Base-by-base conservation (phyloP, 2,888 invertebrate genomes). In the Troides aeacus region DNA sequence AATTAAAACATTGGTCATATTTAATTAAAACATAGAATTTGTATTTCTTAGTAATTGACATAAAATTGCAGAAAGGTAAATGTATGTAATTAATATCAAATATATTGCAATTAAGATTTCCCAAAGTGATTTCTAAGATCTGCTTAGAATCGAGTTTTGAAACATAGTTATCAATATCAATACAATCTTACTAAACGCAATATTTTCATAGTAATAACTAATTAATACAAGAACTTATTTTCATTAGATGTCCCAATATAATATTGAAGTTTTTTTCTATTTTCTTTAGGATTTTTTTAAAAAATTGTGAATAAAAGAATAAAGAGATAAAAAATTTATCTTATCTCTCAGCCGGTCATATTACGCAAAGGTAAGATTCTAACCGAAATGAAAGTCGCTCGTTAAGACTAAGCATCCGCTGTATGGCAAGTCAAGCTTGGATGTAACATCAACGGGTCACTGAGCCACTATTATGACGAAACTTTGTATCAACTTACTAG, bases 321-420 rank as follows among this genome's bases (percentile, higher is more conserved):
- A 46, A 12, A 10, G 2, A 70, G 42, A 70, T 63, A 50, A 62
- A 46, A 57, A 23, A 15, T 60, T 58, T 66, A 66, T 67, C 66
- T 70, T 18, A 64, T 64, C 42, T 70, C 69, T 58, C 23, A 62
- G 23, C 57, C 58, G 46, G 53, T 62, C 66, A 39, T 42, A 59
- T 70, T 66, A 66, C 66, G 70, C 57, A 70, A 66, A 57, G 58
- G 63, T 66, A 61, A 69, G 69, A 58, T 70, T 70, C 62, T 64
- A 66, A 66, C 66, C 15, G 60, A 70, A 70, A 70, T 60, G 70
- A 70, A 70, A 70, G 70, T 70, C 59, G 60, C 63, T 70, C 70
- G 62, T 66, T 64, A 70, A 70, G 70, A 53, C 23, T 30, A 39
- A 60, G 63, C 60, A 61, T 18, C 50, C 50, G 18, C 39, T 64